phyloP scores from a whole-genome alignment of 2,113 vertebrate genomes.

The Colossoma macropomum region DNA sequence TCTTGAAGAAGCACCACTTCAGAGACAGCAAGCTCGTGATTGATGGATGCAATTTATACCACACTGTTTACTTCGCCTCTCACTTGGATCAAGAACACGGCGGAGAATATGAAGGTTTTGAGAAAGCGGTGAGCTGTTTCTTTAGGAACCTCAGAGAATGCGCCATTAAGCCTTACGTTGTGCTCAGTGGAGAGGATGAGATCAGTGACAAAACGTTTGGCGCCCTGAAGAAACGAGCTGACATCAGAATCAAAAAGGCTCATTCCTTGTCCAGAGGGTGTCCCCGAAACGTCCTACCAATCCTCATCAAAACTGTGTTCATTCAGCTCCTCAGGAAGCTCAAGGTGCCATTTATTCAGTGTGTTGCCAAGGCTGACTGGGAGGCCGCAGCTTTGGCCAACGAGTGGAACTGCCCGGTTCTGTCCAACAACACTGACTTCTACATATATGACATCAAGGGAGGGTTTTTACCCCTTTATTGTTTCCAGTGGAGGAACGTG shows the following conservation, averaged over 20 bases:
- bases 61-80: constrained; percentile 75
- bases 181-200: constrained; percentile 85
- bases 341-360: constrained; percentile 79
- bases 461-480: constrained; percentile 79
- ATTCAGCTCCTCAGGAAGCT: constrained; percentile 78
- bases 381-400: constrained; percentile 84
- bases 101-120: constrained; percentile 84
- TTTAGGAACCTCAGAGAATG: constrained; percentile 78
- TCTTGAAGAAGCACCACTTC: constrained; percentile 71
- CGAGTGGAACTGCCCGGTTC: constrained; percentile 85
- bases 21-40: constrained; percentile 79
- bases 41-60: constrained; percentile 81
- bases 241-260: constrained; percentile 70
- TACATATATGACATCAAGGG: constrained; percentile 81
- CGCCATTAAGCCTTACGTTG: constrained; percentile 79
- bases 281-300: constrained; percentile 68
- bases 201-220: constrained; percentile 77
- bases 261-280: constrained; percentile 65
- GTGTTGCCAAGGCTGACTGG: constrained; percentile 84
- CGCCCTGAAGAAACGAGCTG: constrained; percentile 66
- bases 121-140: constrained; percentile 70
- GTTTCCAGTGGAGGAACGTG: constrained; percentile 80
- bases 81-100: constrained; percentile 78
- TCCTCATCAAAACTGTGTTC: constrained; percentile 76
- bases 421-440: constrained; percentile 89